These are phyloP conservation scores for Erythrocercus mccallii DNA, from an alignment of 2,113 vertebrate species.

Conservation along the genomic window DNA sequence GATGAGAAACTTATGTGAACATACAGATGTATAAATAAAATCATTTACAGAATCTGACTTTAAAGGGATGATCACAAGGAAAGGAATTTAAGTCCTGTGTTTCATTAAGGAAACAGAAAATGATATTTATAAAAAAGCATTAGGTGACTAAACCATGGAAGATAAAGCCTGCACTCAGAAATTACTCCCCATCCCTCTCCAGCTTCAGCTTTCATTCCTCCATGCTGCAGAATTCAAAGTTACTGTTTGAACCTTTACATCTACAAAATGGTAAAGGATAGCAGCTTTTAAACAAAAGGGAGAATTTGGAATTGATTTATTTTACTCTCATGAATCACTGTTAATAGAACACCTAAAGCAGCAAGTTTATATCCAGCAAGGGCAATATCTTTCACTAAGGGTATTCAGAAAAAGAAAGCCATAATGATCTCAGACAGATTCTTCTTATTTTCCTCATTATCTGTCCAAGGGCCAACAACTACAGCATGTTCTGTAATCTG, in stretches of 20 bases:
- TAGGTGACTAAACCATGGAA: background rate
- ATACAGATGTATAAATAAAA: background rate
- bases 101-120: background rate
- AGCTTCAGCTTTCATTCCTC: background rate
- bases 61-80: background rate
- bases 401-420: background rate
- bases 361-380: background rate
- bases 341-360: background rate
- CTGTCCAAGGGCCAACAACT: background rate
- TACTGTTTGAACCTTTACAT: background rate
- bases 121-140: background rate
- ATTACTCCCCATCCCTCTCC: background rate
- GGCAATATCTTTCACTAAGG: background rate
- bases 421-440: background rate
- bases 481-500: background rate
- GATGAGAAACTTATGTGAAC: background rate
- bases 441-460: background rate
- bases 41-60: background rate
- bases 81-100: background rate
- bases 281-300: background rate
- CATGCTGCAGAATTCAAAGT: background rate
- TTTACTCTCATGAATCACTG: background rate
- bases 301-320: background rate
- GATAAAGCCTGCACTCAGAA: background rate
- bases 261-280: background rate